Evolutionary conservation across 2,888 invertebrate species (phyloP).

Genomic region (Cylloceria caligata): DNA sequence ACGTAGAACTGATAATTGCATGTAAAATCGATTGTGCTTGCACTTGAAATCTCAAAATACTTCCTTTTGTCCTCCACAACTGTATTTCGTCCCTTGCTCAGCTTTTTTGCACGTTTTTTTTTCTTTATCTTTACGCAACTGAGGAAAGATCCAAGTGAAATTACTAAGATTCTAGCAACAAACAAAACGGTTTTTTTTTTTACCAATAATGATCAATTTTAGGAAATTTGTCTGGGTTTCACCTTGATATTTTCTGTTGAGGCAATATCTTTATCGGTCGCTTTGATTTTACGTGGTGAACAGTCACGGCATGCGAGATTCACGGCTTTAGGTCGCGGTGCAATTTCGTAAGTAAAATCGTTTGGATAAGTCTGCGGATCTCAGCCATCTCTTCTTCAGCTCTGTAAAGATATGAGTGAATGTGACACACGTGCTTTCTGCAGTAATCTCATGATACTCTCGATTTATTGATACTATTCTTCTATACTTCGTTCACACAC

Average conservation of each 20-base stretch:
- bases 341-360: constrained; percentile 45
- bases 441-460: constrained; percentile 8
- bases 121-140: constrained; percentile 2
- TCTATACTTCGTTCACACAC: constrained; percentile 28
- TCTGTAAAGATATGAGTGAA: neutral
- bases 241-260: neutral
- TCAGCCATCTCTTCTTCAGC: neutral
- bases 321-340: constrained; percentile 23
- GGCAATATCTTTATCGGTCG: neutral
- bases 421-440: constrained; percentile 2
- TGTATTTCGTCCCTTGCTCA: constrained; percentile 4
- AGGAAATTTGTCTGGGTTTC: neutral
- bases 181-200: neutral
- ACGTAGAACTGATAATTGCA: constrained; percentile 9
- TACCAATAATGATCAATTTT: neutral
- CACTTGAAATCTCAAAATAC: neutral
- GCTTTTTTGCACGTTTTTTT: constrained; percentile 15
- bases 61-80: neutral
- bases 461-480: constrained; percentile 19
- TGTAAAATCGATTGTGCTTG: neutral
- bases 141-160: neutral
- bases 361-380: neutral
- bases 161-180: neutral
- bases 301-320: constrained; percentile 18
- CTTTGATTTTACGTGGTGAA: constrained; percentile 11